Evolutionary conservation across 2,113 vertebrate genomes (phyloP).

Genomic region (Neodontobutis hainanensis): DNA sequence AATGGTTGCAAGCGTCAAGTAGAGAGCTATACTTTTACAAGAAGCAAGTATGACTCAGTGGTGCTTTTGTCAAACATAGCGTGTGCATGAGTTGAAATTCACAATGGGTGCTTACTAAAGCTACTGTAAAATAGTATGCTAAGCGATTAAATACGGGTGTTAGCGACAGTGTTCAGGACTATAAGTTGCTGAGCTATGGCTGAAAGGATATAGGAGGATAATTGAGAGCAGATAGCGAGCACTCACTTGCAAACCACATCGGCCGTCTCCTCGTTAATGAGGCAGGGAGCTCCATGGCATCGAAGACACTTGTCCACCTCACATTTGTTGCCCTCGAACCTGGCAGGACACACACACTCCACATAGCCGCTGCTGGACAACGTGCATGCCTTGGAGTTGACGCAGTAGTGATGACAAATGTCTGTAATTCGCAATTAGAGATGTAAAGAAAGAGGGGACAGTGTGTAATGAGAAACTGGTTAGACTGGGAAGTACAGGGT

Average conservation of each 20-base stretch:
- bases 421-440: constrained; percentile 76
- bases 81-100: not conserved
- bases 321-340: constrained; percentile 92
- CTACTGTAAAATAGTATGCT: too few species aligned
- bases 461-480: constrained; percentile 51
- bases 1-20: constrained; percentile 48
- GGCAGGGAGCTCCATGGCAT: constrained; percentile 92
- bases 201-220: constrained; percentile 2
- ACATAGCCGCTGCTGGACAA: constrained; percentile 88
- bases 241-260: constrained; percentile 96
- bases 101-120: not conserved
- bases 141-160: too few species aligned
- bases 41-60: constrained; percentile 14
- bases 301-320: constrained; percentile 92
- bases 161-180: constrained; percentile 1
- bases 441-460: constrained; percentile 28
- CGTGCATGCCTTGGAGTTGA: constrained; percentile 93
- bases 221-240: constrained; percentile 2
- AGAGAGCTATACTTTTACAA: constrained; percentile 34
- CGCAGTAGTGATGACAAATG: constrained; percentile 95
- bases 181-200: not conserved
- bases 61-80: constrained; percentile 34
- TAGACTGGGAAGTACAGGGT: constrained; percentile 67
- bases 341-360: constrained; percentile 89
- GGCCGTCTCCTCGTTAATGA: constrained; percentile 84